Evolutionary conservation across 2,113 vertebrate genomes (phyloP).

Genomic region (Trichomycterus rosablanca): DNA sequence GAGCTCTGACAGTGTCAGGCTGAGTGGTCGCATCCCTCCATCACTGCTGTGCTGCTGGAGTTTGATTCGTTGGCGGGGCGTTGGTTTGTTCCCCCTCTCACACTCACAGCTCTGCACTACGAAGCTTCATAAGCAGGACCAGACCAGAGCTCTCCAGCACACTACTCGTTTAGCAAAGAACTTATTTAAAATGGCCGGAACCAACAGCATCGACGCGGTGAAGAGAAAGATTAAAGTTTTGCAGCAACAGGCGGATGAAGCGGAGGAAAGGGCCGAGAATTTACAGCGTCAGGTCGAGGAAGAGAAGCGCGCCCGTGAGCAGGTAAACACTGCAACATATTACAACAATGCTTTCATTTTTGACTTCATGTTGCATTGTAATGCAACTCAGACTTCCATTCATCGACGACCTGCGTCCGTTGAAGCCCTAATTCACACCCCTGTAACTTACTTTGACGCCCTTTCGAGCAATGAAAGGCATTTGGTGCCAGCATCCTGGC

Average conservation of each 20-base stretch:
- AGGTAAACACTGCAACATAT: slow-evolving; percentile 57
- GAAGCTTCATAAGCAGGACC: slow-evolving; percentile 7
- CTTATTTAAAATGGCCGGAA: slow-evolving; percentile 63
- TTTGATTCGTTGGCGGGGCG: slow-evolving; percentile 48
- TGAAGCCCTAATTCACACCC: not conserved
- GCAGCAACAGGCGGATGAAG: slow-evolving; percentile 83
- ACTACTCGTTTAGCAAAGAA: slow-evolving; percentile 21
- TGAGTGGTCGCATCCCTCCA: not conserved
- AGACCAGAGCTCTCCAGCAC: slow-evolving; percentile 7
- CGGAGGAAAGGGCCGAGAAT: slow-evolving; percentile 75
- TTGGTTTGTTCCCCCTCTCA: slow-evolving; percentile 42
- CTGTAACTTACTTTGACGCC: not conserved
- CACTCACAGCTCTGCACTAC: slow-evolving; percentile 29
- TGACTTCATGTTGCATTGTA: no score
- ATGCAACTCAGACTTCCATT: no score
- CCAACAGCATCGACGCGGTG: slow-evolving; percentile 79
- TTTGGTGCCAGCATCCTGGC: not conserved
- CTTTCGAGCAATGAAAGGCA: not conserved
- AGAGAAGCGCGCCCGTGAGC: slow-evolving; percentile 74
- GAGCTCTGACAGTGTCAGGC: not conserved
- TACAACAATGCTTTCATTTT: no score
- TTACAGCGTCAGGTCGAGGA: slow-evolving; percentile 78
- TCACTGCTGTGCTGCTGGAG: not conserved
- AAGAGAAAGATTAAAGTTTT: slow-evolving; percentile 85
- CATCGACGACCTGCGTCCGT: no score